Base-by-base conservation (phyloP, 2,113 vertebrate species). In the Odontophorus gujanensis region DNA sequence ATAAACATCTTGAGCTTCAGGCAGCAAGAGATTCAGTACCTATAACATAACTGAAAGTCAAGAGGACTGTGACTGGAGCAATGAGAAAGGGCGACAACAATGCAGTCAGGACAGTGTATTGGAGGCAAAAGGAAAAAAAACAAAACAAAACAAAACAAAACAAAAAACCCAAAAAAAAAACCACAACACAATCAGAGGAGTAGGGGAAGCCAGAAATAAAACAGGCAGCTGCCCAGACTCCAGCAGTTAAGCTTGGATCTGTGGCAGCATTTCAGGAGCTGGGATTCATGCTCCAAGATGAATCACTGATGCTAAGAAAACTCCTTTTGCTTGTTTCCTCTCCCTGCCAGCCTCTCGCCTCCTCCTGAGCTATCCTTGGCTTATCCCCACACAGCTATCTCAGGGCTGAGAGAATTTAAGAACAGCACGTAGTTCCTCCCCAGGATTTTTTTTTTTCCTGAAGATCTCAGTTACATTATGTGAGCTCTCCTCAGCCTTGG, bases 1-100 rank as follows among this genome's bases (percentile, higher is more conserved):
- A 42, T 87, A 80, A 95, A 81, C 32, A 80, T 76, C 72, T 63
- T 77, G 72, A 91, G 50, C 72, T 87, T 73, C 63, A 43, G 81
- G 34, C 55, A 87, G 79, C 32, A 74, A 58, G 28, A 69, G 13
- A 63, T 8, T 25, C 91, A 51, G 34, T 71, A 51, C 55, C 63
- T 63, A 83, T 55, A 91, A 91, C 71, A 20, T 50, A 87, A 32
- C 24, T 74, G 24, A 48, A 87, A 43, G 25, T 6, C 75, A 28
- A 73, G 17, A 89, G 68, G 45, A 65, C 1, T 25, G 5, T 11
- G 65, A 20, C 11, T 91, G 63, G 11, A 83, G 42, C 30, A 69
- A 59, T 0, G 0, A 90, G 24, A 85, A 80, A 85, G 82, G 25
- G n/a, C 11, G 12, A 38, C 36, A 87, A 34, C 19, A 55, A 3